phyloP scores from a whole-genome alignment of 2,888 invertebrate species.

The Asteroscopus sphinx region DNA sequence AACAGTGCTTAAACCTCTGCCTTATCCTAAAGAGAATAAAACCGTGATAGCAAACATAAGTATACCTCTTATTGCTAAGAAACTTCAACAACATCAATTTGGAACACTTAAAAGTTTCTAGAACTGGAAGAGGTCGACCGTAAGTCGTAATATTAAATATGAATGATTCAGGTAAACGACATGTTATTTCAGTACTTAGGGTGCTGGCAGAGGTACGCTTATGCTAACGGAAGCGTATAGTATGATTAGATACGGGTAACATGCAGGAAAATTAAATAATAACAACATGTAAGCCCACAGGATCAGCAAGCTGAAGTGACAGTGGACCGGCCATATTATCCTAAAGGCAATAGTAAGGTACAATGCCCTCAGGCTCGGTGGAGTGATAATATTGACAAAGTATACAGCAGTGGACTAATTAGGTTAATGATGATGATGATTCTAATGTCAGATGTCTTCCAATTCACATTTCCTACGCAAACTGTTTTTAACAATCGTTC shows the following conservation, averaged over 20 bases:
- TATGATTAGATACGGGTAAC: not conserved
- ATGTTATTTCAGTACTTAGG: slow-evolving; percentile 51
- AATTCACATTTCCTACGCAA: too few species aligned
- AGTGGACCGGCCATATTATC: too few species aligned
- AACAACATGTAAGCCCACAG: too few species aligned
- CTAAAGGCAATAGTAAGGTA: too few species aligned
- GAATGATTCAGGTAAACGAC: slow-evolving; percentile 63
- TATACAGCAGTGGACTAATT: too few species aligned
- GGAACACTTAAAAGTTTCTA: slow-evolving; percentile 43
- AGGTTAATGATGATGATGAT: too few species aligned
- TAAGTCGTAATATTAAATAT: slow-evolving; percentile 66
- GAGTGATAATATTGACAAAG: too few species aligned
- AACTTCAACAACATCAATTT: slow-evolving; percentile 35
- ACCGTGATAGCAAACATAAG: not conserved
- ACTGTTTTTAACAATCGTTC: too few species aligned
- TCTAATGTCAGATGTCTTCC: too few species aligned
- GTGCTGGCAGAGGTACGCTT: not conserved
- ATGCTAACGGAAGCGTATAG: slow-evolving; percentile 2
- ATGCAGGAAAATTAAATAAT: too few species aligned
- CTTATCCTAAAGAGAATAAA: not conserved
- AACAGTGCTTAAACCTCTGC: not conserved
- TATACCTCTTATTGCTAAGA: slow-evolving; percentile 13
- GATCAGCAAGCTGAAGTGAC: too few species aligned
- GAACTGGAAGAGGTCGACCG: slow-evolving; percentile 39
- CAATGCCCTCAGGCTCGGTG: too few species aligned